phyloP scores from a whole-genome alignment of 1,140 invertebrate species.

The Hyposmocoma kahamanoa region DNA sequence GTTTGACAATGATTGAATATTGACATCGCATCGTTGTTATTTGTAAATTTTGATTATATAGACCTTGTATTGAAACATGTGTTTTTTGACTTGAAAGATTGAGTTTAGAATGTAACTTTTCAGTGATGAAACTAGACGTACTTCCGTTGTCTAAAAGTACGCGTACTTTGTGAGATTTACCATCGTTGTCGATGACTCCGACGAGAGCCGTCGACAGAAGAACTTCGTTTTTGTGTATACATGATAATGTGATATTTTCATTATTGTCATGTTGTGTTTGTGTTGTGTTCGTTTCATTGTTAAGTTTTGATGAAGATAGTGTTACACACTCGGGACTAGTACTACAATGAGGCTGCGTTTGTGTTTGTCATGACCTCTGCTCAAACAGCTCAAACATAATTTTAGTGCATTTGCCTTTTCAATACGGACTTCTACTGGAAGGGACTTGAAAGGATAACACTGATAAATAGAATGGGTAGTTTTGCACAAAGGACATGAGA shows the following conservation, averaged over 20 bases:
- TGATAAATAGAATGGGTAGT: slow-evolving; percentile 3
- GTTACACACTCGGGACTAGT: too few species aligned
- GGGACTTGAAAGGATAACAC: slow-evolving; percentile 3
- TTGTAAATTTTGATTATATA: slow-evolving; percentile 5
- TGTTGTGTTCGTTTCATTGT: too few species aligned
- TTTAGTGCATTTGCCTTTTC: neutral
- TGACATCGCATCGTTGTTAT: slow-evolving; percentile 8
- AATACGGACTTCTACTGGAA: neutral
- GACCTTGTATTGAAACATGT: slow-evolving; percentile 8
- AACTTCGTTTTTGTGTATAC: neutral
- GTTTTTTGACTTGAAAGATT: neutral
- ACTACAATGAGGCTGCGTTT: neutral
- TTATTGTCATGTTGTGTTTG: too few species aligned
- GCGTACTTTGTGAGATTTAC: slow-evolving; percentile 5
- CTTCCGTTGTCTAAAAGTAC: slow-evolving; percentile 13
- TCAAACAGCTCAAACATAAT: neutral
- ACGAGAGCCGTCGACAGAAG: slow-evolving; percentile 9
- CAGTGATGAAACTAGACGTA: slow-evolving; percentile 10
- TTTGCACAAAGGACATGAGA: slow-evolving; percentile 2
- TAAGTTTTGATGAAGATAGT: too few species aligned
- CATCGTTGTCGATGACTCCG: neutral
- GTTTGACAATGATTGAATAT: neutral
- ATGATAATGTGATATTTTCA: neutral
- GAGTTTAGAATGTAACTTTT: slow-evolving; percentile 6
- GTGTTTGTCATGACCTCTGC: neutral